Evolutionary conservation across 2,113 vertebrate species (phyloP), one percentile per base, ranked within the genome.

Genomic region (Copsychus sechellarum): DNA sequence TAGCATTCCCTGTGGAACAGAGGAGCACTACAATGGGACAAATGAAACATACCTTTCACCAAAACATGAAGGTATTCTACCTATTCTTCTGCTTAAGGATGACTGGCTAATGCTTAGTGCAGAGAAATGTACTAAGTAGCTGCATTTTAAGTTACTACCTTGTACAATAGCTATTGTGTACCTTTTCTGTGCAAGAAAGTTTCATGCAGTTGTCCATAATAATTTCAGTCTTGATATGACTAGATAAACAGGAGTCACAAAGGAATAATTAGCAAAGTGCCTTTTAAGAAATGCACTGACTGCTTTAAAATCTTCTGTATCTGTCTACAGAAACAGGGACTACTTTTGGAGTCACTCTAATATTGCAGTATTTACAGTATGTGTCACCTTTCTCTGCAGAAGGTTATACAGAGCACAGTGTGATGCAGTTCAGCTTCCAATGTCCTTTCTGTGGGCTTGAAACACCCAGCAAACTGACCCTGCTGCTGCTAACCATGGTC

Each of bases 141-240:
- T 93, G 21, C 65, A 89, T 42, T 94, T 95, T 81, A 50, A 71
- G 42, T 47, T 65, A 50, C 56, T 57, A 72, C 66, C n/a, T 89
- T 88, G 33, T 40, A 70, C 17, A 95, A 78, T 25, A 73, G 42
- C 51, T 87, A 86, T 8, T 65, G 67, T 56, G 73, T 69, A 86
- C 60, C 58, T 92, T 70, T 88, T 50, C 73, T 76, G 56, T 69
- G 48, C n/a, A 80, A 92, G 79, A 34, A 92, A 61, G 38, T 51
- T 93, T 47, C 71, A 74, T 17, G 54, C 25, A 77, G 47, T 45
- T 92, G 42, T 69, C 42, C 62, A 20, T 25, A 73, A 36, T n/a
- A 83, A 76, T 60, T 25, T 57, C 4, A 11, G 62, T 86, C 80
- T 86, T 80, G 85, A 9, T 54, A 66, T 51, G 25, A 84, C 31